phyloP scores from a whole-genome alignment of 2,888 invertebrate genomes.

The Trilocha varians region DNA sequence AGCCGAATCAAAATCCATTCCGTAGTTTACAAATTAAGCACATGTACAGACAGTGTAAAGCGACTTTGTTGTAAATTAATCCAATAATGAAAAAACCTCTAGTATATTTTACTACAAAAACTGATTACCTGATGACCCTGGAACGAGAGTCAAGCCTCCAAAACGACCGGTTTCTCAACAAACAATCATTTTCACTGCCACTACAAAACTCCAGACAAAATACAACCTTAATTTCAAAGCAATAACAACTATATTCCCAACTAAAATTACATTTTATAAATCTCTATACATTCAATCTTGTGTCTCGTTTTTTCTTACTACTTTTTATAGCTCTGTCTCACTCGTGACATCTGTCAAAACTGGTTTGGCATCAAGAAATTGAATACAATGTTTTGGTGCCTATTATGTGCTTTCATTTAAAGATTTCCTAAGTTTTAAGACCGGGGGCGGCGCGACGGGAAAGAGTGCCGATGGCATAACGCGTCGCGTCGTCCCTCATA shows the following conservation, averaged over 20 bases:
- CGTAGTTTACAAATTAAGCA: too few relatives aligned
- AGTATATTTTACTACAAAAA: too few relatives aligned
- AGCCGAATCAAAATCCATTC: too few relatives aligned
- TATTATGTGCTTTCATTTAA: conserved; percentile 10
- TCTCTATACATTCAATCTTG: conserved; percentile 11
- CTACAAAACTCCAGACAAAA: conserved; percentile 13
- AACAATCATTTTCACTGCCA: conserved; percentile 15
- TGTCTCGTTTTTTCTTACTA: conserved; percentile 10
- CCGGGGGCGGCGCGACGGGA: too few relatives aligned
- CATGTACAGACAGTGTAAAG: too few relatives aligned
- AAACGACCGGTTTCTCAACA: conserved; percentile 40
- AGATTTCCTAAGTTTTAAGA: too few relatives aligned
- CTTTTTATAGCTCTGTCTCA: conserved; percentile 24
- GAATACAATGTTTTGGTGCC: conserved; percentile 9
- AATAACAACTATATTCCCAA: conserved; percentile 9
- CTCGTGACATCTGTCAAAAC: conserved; percentile 42
- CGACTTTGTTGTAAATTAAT: too few relatives aligned
- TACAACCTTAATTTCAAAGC: conserved; percentile 5
- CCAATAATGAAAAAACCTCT: neutral
- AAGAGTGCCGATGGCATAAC: too few relatives aligned
- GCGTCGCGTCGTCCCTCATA: too few relatives aligned
- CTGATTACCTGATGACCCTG: conserved; percentile 36
- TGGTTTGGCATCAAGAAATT: conserved; percentile 40
- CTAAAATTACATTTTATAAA: conserved; percentile 1
- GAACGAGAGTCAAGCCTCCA: conserved; percentile 47